Evolutionary conservation across 2,797 vertebrate species (phyloP).

Genomic region (Diplodus sargus): DNA sequence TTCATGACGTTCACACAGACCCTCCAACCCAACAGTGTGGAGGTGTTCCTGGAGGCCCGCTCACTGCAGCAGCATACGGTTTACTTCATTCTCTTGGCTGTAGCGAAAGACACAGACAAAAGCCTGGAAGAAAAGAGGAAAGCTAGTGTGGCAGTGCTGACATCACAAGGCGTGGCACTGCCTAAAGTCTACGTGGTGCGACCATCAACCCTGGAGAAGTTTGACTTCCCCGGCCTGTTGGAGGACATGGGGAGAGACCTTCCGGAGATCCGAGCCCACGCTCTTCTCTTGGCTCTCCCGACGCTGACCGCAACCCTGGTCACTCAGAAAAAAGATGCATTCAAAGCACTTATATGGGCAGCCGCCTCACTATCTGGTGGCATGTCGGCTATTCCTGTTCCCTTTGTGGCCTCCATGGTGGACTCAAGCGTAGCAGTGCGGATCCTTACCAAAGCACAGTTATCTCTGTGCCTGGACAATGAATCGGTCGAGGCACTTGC

Average conservation of each 20-base stretch:
- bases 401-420: constrained; percentile 83
- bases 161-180: constrained; percentile 68
- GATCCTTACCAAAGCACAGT: constrained; percentile 78
- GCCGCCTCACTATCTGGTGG: constrained; percentile 83
- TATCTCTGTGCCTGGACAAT: constrained; percentile 80
- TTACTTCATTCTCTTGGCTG: constrained; percentile 78
- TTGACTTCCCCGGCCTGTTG: constrained; percentile 77
- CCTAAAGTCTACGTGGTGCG: constrained; percentile 77
- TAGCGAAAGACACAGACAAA: constrained; percentile 64
- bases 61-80: constrained; percentile 71
- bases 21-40: constrained; percentile 59
- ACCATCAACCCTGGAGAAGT: constrained; percentile 73
- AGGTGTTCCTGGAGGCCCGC: constrained; percentile 72
- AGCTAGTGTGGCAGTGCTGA: constrained; percentile 70
- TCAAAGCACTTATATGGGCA: constrained; percentile 81
- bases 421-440: constrained; percentile 77
- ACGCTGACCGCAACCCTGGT: constrained; percentile 70
- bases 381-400: constrained; percentile 81
- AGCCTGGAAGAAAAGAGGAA: constrained; percentile 69
- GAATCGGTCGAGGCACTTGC: constrained; percentile 77
- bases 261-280: constrained; percentile 79
- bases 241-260: constrained; percentile 76
- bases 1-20: constrained; percentile 73
- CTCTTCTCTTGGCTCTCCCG: constrained; percentile 81
- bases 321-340: constrained; percentile 80